Conservation (phyloP, 2,888 invertebrate genomes). For the Troilus luridus region DNA sequence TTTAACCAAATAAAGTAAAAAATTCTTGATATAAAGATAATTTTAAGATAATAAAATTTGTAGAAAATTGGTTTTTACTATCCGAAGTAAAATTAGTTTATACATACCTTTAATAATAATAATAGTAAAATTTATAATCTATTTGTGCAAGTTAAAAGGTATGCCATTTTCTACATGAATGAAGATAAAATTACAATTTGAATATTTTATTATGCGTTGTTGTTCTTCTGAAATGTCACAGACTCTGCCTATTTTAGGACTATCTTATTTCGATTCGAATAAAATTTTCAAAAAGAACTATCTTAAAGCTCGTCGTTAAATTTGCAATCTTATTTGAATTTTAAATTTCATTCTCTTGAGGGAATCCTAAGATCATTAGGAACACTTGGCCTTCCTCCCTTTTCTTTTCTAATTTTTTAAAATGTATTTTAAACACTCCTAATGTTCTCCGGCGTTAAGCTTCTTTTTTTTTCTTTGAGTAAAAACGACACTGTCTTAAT, state of each 20-base stretch:
- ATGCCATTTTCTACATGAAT: too few relatives aligned
- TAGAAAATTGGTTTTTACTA: too few relatives aligned
- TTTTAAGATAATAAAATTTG: too few relatives aligned
- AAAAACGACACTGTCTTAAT: not conserved
- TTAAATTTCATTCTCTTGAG: conserved; percentile 13
- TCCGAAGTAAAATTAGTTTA: too few relatives aligned
- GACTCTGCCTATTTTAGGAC: not conserved
- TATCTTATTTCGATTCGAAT: not conserved
- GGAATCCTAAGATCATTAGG: conserved; percentile 19
- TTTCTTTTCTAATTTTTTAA: conserved; percentile 23
- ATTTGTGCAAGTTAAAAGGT: too few relatives aligned
- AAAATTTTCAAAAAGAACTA: conserved; percentile 22
- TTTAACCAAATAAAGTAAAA: too few relatives aligned
- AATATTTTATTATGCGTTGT: too few relatives aligned
- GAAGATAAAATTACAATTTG: too few relatives aligned
- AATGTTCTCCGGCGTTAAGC: not conserved
- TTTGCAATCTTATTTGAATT: not conserved
- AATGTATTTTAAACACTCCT: conserved; percentile 21
- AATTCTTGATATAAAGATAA: too few relatives aligned
- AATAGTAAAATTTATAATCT: too few relatives aligned
- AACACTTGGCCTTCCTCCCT: not conserved
- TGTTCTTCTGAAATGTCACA: too few relatives aligned
- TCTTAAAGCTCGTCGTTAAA: not conserved
- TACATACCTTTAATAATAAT: too few relatives aligned
- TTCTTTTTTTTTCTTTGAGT: not conserved